Evolutionary conservation across 2,888 invertebrate species (phyloP).

Genomic region (Marasmarcha lunaedactyla): DNA sequence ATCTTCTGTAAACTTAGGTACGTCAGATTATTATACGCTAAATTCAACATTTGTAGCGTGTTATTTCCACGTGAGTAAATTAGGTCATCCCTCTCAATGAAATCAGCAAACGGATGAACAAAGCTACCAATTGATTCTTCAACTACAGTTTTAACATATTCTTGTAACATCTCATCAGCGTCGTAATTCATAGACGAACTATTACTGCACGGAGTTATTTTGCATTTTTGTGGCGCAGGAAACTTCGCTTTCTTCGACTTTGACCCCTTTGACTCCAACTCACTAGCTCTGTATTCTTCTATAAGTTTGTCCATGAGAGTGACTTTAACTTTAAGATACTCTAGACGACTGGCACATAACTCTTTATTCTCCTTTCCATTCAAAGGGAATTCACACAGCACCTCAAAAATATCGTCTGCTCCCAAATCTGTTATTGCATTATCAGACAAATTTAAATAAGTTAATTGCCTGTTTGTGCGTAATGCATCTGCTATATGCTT

Average conservation of each 20-base stretch:
- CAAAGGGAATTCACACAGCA: conserved; percentile 27
- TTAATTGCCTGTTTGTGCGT: conserved; percentile 30
- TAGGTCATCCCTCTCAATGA: conserved; percentile 17
- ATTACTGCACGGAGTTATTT: too few relatives aligned
- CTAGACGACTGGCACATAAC: conserved; percentile 19
- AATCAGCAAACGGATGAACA: conserved; percentile 13
- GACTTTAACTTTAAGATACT: conserved; percentile 25
- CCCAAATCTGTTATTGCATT: conserved; percentile 33
- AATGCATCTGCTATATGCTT: conserved; percentile 26
- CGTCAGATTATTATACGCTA: conserved; percentile 13
- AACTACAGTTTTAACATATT: too few relatives aligned
- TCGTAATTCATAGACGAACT: too few relatives aligned
- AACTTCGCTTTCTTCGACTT: too few relatives aligned
- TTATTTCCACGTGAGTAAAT: not conserved
- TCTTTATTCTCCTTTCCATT: conserved; percentile 23
- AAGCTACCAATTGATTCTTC: too few relatives aligned
- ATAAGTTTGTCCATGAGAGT: conserved; percentile 17
- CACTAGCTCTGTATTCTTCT: too few relatives aligned
- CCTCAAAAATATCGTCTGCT: conserved; percentile 21
- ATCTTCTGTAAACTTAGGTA: conserved; percentile 19
- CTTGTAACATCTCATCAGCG: too few relatives aligned
- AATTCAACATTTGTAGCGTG: not conserved
- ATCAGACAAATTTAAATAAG: conserved; percentile 35
- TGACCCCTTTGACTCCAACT: too few relatives aligned
- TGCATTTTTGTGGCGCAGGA: conserved; percentile 22